phyloP scores from a whole-genome alignment of 2,797 vertebrate species.

The Pelochelys cantorii region DNA sequence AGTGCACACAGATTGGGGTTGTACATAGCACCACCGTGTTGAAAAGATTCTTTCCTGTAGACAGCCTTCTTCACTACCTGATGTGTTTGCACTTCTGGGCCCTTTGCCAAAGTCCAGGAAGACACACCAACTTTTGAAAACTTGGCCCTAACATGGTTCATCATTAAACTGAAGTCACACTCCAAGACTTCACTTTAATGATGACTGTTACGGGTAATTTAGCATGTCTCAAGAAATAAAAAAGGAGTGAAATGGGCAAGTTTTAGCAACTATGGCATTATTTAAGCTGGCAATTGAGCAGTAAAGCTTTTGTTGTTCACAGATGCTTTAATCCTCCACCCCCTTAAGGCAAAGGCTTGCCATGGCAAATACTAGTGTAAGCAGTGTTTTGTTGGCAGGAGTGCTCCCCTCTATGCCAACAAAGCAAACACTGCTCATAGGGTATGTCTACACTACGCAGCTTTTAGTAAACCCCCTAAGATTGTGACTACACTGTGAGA shows the following conservation, averaged over 20 bases:
- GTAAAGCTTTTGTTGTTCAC: too few relatives aligned
- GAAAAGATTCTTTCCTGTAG: not conserved
- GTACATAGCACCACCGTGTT: not conserved
- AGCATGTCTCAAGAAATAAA: not conserved
- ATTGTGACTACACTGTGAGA: not conserved
- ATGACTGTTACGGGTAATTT: not conserved
- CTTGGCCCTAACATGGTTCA: not conserved
- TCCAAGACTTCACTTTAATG: not conserved
- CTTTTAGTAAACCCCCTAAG: not conserved
- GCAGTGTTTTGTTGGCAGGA: too few relatives aligned
- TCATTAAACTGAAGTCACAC: not conserved
- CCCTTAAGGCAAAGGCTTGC: too few relatives aligned
- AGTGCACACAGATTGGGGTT: not conserved
- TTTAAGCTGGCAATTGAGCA: too few relatives aligned
- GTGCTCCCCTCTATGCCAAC: too few relatives aligned
- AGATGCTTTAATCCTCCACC: too few relatives aligned
- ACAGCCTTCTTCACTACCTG: not conserved
- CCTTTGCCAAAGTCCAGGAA: not conserved
- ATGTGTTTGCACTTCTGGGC: not conserved
- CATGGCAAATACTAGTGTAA: too few relatives aligned
- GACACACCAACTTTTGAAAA: fast-evolving
- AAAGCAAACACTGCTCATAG: too few relatives aligned
- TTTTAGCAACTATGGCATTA: not conserved
- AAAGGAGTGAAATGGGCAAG: not conserved
- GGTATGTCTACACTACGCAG: too few relatives aligned